Evolutionary conservation across 30 jellyfish, hydroid and myxozoan genomes (phyloP).

Genomic region (Catostylus mosaicus): DNA sequence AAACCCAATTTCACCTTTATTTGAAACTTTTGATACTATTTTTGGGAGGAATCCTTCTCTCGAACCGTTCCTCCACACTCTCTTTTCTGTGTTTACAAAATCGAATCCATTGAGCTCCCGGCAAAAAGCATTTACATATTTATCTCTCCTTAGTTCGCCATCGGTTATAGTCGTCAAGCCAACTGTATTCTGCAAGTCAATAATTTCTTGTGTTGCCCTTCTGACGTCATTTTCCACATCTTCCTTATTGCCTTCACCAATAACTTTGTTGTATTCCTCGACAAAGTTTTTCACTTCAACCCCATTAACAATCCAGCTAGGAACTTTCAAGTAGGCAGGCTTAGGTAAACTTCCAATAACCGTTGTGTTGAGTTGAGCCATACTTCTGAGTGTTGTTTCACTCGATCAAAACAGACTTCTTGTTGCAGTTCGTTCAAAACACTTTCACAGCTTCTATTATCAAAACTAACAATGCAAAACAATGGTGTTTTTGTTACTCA

Average conservation of each 20-base stretch:
- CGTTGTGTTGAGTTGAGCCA: slow-evolving; percentile 62
- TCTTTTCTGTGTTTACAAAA: slow-evolving; percentile 33
- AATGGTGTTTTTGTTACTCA: too few relatives aligned
- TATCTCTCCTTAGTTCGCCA: slow-evolving; percentile 76
- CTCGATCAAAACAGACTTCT: too few relatives aligned
- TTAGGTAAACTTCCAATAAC: slow-evolving; percentile 81
- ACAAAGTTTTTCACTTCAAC: slow-evolving; percentile 10
- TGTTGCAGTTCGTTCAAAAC: too few relatives aligned
- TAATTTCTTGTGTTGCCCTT: slow-evolving; percentile 64
- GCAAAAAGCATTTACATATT: slow-evolving; percentile 52
- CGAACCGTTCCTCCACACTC: slow-evolving; percentile 50
- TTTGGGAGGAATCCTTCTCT: slow-evolving; percentile 55
- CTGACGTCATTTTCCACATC: slow-evolving; percentile 26
- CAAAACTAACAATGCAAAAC: too few relatives aligned
- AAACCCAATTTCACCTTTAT: slow-evolving; percentile 15
- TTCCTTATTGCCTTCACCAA: slow-evolving; percentile 5
- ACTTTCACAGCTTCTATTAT: too few relatives aligned
- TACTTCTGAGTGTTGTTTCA: too few relatives aligned
- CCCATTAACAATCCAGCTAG: slow-evolving; percentile 65
- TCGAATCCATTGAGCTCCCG: slow-evolving; percentile 70
- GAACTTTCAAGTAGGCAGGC: slow-evolving; percentile 67
- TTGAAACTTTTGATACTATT: slow-evolving; percentile 50
- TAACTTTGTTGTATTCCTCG: slow-evolving; percentile 46
- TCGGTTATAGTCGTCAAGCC: slow-evolving; percentile 67
- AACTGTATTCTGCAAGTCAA: slow-evolving; percentile 35